Evolutionary conservation across 2,113 vertebrate species (phyloP).

Genomic region (Lophura nycthemera): DNA sequence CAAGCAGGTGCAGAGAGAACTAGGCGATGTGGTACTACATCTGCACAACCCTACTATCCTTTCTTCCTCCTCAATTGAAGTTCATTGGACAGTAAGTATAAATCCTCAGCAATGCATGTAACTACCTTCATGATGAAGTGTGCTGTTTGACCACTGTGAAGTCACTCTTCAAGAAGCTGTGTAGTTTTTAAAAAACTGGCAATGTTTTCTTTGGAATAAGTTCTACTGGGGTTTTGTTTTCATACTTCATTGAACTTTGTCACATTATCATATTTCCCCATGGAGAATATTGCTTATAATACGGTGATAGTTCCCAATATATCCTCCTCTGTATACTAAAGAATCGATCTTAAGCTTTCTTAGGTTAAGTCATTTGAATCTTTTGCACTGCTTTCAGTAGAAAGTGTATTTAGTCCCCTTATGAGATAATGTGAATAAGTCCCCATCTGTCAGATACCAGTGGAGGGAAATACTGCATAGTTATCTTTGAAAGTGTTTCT

Average conservation of each 20-base stretch:
- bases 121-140: not conserved
- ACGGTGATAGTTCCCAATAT: not conserved
- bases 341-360: slow-evolving; percentile 15
- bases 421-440: not conserved
- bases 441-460: not conserved
- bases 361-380: not conserved
- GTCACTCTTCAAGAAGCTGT: not conserved
- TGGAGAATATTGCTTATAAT: not conserved
- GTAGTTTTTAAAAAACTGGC: not conserved
- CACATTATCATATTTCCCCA: not conserved
- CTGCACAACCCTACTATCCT: slow-evolving; percentile 97
- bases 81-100: slow-evolving; percentile 97
- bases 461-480: not conserved
- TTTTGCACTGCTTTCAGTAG: slow-evolving; percentile 2
- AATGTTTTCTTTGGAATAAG: not conserved
- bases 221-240: not conserved
- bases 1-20: slow-evolving; percentile 94
- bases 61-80: slow-evolving; percentile 94
- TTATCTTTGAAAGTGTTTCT: not conserved
- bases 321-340: not conserved
- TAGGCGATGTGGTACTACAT: slow-evolving; percentile 93
- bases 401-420: not conserved
- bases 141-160: not conserved
- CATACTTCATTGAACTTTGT: not conserved
- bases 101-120: too few species aligned